Conservation (phyloP, 1,140 invertebrate species). For the Neodiprion virginianus region DNA sequence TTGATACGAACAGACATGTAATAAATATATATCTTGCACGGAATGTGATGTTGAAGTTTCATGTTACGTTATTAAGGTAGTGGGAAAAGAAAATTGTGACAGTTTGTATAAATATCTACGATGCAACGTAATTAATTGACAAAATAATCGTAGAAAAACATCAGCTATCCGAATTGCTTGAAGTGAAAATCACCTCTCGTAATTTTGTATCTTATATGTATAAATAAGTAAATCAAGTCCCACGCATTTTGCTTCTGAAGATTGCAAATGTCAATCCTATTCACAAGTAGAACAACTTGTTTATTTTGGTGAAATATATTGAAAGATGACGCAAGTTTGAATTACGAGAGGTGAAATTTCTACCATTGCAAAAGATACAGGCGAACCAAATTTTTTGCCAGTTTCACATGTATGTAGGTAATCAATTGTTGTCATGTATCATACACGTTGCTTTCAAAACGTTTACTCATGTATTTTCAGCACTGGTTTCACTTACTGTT, state of each 20-base stretch:
- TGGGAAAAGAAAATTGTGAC: neutral
- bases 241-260: no score
- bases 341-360: no score
- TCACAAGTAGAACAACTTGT: no score
- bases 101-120: neutral
- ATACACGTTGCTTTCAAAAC: constrained; percentile 28
- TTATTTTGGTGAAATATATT: no score
- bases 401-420: no score
- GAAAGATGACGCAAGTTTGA: no score
- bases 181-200: no score
- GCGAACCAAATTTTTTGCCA: neutral
- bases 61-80: neutral
- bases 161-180: neutral
- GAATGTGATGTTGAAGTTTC: neutral
- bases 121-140: neutral
- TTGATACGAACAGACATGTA: no score
- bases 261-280: no score
- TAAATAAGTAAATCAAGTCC: no score
- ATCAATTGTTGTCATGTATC: constrained; percentile 23
- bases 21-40: neutral
- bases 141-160: neutral
- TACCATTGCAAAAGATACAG: neutral
- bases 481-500: constrained; percentile 18
- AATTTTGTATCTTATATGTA: no score
- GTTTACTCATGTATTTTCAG: constrained; percentile 23